phyloP scores from a whole-genome alignment of 2,797 vertebrate species.

The Tiaroga cobitis region DNA sequence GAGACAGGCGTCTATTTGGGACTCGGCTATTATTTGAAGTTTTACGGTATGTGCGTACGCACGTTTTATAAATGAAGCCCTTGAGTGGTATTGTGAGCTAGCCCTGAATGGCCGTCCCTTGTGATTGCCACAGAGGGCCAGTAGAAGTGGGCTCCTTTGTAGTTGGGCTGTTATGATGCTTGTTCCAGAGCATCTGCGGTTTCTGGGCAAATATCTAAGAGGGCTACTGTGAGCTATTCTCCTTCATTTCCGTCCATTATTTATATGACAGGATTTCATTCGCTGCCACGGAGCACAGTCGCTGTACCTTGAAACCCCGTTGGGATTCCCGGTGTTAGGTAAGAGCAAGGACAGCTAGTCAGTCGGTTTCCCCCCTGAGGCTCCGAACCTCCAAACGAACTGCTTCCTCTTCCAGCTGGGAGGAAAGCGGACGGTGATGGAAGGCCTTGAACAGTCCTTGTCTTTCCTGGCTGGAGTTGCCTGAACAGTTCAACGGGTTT shows the following conservation, averaged over 20 bases:
- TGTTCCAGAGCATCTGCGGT: slow-evolving; percentile 63
- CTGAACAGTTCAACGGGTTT: slow-evolving; percentile 42
- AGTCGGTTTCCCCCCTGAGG: slow-evolving; percentile 28
- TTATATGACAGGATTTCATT: slow-evolving; percentile 52
- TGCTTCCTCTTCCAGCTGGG: slow-evolving; percentile 51
- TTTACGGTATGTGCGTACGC: neutral
- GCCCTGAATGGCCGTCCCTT: slow-evolving; percentile 48
- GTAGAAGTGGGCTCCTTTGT: slow-evolving; percentile 59
- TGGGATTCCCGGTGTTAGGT: slow-evolving; percentile 39
- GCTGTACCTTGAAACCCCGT: slow-evolving; percentile 49
- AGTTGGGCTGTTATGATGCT: slow-evolving; percentile 55
- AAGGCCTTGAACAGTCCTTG: slow-evolving; percentile 50
- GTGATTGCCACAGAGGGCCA: slow-evolving; percentile 39
- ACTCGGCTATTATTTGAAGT: too few species aligned
- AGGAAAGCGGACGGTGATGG: slow-evolving; percentile 29
- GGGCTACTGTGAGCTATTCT: slow-evolving; percentile 52
- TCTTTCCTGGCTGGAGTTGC: slow-evolving; percentile 39
- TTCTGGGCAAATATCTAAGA: slow-evolving; percentile 61
- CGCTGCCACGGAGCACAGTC: slow-evolving; percentile 35
- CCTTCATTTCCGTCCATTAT: slow-evolving; percentile 59
- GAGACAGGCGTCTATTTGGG: too few species aligned
- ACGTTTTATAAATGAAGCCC: neutral
- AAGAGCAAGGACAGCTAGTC: slow-evolving; percentile 48
- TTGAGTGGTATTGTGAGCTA: slow-evolving; percentile 43
- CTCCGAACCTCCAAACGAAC: slow-evolving; percentile 42